Base-by-base conservation (phyloP, 2,888 invertebrate species). In the Campaea margaritaria region DNA sequence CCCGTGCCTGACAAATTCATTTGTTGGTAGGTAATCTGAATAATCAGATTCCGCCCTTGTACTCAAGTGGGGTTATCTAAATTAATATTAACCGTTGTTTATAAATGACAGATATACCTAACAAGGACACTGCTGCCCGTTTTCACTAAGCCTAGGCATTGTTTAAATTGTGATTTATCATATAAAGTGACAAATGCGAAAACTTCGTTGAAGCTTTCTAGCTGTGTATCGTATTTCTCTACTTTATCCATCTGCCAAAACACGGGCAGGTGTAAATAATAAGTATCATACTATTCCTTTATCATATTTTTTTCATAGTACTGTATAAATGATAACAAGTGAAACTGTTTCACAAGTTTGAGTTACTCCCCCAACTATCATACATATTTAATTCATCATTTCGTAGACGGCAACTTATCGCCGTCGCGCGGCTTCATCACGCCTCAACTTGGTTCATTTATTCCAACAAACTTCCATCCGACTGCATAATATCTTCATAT, bases 401-500 rank as follows among this genome's bases (percentile, higher is more conserved):
- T 58, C 54, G 58, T 68, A 67, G 69, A 73, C 70, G 64, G 70
- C 72, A 77, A 78, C 69, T 80, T 78, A 69, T 72, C 74, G 70
- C 63, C 60, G 66, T 38, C 51, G 58, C 61, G 67, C 63, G 70
- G 69, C 66, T 67, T 72, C 78, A 75, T 73, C 76, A 69, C 72
- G 72, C 68, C 70, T 65, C 66, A 74, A 79, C 75, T 81, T 80
- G 64, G 74, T 78, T 75, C 74, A 74, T 75, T 76, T 76, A 75
- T 79, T 78, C 67, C 27, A 66, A 69, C 62, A 69, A 80, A 78
- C 69, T 78, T 79, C 41, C 57, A 62, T 67, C 62, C 52, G 70
- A 74, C 77, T 79, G 76, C 76, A 79, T 76, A 77, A 76, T 76
- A 68, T 73, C 74, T 74, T 75, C 76, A 74, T 78, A 74, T 74